Percentiles rank a stretch among this genome's conserved stretches.
Evolutionary conservation across 2,113 vertebrate species (phyloP).

Genomic region (Aplodontia rufa): DNA sequence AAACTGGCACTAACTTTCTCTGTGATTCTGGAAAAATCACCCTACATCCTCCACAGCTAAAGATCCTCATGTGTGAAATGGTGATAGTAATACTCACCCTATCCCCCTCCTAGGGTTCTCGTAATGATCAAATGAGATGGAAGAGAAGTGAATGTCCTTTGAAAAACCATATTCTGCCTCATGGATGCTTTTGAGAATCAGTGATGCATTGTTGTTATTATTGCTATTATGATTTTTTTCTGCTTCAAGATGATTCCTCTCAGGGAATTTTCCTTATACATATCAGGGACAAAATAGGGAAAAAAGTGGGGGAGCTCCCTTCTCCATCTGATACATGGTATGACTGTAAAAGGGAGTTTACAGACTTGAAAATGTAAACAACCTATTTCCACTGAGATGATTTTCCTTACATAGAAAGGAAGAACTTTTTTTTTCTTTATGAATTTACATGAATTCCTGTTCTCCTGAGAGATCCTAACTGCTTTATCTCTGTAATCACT

Average conservation of each 20-base stretch:
- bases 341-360: conserved; percentile 37
- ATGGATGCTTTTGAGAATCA: background rate
- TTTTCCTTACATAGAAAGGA: conserved; percentile 47
- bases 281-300: background rate
- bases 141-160: conserved; percentile 39
- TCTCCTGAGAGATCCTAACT: conserved; percentile 46
- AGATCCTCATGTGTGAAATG: conserved; percentile 8
- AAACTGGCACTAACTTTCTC: conserved; percentile 27
- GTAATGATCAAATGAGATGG: conserved; percentile 50
- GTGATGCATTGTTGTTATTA: conserved; percentile 50
- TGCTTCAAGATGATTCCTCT: conserved; percentile 39
- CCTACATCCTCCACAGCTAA: background rate
- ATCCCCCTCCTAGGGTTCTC: conserved; percentile 30
- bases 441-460: conserved; percentile 27
- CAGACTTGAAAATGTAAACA: conserved; percentile 52
- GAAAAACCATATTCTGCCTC: conserved; percentile 19
- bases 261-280: background rate
- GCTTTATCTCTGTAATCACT: conserved; percentile 55
- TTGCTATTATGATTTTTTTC: conserved; percentile 32
- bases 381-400: conserved; percentile 56
- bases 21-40: conserved; percentile 16
- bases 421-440: conserved; percentile 27
- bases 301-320: background rate
- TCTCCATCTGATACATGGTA: conserved; percentile 21
- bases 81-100: conserved; percentile 13